phyloP scores from a whole-genome alignment of 1,140 invertebrate genomes.

The Lysiphlebus fabarum region DNA sequence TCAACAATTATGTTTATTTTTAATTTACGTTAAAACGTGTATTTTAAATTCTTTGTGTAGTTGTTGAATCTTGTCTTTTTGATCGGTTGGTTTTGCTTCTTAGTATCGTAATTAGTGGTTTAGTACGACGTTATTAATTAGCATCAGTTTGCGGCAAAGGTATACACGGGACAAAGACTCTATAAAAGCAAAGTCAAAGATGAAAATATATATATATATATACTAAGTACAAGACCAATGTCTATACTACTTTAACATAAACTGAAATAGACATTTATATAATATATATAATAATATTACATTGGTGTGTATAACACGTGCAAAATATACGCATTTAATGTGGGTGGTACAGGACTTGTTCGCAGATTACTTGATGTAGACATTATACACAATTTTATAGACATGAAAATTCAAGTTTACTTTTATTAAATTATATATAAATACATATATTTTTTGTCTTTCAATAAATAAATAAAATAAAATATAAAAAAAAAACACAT shows the following conservation, averaged over 20 bases:
- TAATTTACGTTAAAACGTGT: too few relatives aligned
- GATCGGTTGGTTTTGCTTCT: not conserved
- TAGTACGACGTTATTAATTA: constrained; percentile 23
- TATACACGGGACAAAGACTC: constrained; percentile 3
- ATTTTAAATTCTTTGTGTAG: too few relatives aligned
- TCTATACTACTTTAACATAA: not conserved
- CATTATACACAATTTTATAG: too few relatives aligned
- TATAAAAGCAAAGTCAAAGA: constrained; percentile 8
- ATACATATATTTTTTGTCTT: too few relatives aligned
- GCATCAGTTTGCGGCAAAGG: not conserved
- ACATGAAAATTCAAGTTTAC: too few relatives aligned
- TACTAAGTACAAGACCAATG: too few relatives aligned
- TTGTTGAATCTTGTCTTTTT: too few relatives aligned
- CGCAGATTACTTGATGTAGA: too few relatives aligned
- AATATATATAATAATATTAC: not conserved
- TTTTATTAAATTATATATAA: too few relatives aligned
- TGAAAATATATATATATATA: constrained; percentile 3
- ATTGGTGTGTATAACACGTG: constrained; percentile 1
- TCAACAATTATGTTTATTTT: too few relatives aligned
- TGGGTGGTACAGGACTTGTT: constrained; percentile 8
- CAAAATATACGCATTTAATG: constrained; percentile 12
- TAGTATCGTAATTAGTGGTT: constrained; percentile 20
- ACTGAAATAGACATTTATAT: constrained; percentile 4
- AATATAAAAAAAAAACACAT: constrained; percentile 18
- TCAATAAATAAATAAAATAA: too few relatives aligned